A percentile compares a stretch with the other conserved stretches of the same genome.
phyloP scores from a whole-genome alignment of 2,888 invertebrate genomes.

The Yponomeuta malinellus region DNA sequence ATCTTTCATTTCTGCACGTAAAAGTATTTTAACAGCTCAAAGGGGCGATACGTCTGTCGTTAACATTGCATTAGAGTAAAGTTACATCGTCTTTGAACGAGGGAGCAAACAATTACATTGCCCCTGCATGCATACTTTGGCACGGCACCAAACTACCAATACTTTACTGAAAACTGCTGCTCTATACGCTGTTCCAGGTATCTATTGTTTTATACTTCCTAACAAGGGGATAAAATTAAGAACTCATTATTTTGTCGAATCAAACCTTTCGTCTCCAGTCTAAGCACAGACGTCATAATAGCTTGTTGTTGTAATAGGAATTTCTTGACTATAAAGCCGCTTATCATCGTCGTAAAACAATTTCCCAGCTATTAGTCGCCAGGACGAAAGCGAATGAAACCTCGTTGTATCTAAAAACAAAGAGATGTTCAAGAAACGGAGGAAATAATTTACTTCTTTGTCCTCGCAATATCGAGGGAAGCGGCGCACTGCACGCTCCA shows the following conservation, averaged over 20 bases:
- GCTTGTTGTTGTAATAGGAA: not conserved
- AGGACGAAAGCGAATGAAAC: conserved; percentile 10
- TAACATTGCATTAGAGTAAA: conserved; percentile 48
- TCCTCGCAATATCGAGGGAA: conserved; percentile 53
- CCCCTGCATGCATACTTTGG: conserved; percentile 52
- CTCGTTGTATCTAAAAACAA: conserved; percentile 53
- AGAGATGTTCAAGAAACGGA: conserved; percentile 55
- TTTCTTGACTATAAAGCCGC: conserved; percentile 29
- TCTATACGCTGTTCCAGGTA: not conserved
- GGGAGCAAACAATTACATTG: conserved; percentile 54
- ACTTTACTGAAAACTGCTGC: not conserved
- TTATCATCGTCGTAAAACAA: conserved; percentile 15
- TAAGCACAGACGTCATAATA: not conserved
- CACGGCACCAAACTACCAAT: conserved; percentile 42
- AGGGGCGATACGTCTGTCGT: conserved; percentile 40
- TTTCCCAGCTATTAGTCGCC: conserved; percentile 14
- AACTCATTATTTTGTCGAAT: not conserved
- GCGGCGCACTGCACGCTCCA: conserved; percentile 39
- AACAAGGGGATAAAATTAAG: not conserved
- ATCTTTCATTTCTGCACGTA: conserved; percentile 17
- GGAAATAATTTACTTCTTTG: conserved; percentile 72
- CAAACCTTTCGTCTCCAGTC: not conserved
- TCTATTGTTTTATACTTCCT: not conserved
- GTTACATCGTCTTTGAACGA: conserved; percentile 23
- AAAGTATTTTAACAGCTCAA: not conserved